Base-by-base conservation (phyloP, 2,888 invertebrate genomes). In the Bellardia pandia region DNA sequence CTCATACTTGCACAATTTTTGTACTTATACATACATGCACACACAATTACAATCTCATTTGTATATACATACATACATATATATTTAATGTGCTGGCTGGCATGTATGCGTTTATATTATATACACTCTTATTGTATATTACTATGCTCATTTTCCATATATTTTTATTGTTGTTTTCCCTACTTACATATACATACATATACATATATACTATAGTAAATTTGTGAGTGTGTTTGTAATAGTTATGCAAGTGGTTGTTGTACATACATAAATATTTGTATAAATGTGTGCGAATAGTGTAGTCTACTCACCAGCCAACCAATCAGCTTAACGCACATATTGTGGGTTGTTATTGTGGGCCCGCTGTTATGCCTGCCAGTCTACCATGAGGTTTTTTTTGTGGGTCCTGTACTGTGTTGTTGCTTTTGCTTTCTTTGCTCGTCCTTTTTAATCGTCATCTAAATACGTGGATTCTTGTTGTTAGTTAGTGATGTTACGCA, bases 311-410 rank as follows among this genome's bases (percentile, higher is more conserved):
- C 85, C 88, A 84, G 75, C 88, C 91, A 92, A 91, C 92, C 92
- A 92, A 92, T 92, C 92, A 91, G 92, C 91, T 90, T 88, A 90
- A 91, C 90, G 92, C 92, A 92, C 85, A 89, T 88, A 78, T 87
- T 88, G 86, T 88, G 89, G 88, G 88, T 82, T 79, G 86, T 82
- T 78, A 53, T 81, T 85, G 66, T 85, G 84, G 78, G 58, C 33
- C 77, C 68, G 64, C 42, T 45, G 37, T 68, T 23, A 23, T 23
- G 23, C 23, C 23, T 56, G 2, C 33, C 13, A n/a, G 16, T 69
- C 23, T 53, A 60, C 64, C 11, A 30, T 33, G 53, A 58, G 66
- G 40, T 74, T 51, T 45, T 48, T 60, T 85, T 74, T 85, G 81
- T 78, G 77, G 87, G 75, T 60, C 68, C 45, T 58, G 51, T 23